phyloP scores from a whole-genome alignment of 2,113 vertebrate genomes.

The Neopipo cinnamomea region DNA sequence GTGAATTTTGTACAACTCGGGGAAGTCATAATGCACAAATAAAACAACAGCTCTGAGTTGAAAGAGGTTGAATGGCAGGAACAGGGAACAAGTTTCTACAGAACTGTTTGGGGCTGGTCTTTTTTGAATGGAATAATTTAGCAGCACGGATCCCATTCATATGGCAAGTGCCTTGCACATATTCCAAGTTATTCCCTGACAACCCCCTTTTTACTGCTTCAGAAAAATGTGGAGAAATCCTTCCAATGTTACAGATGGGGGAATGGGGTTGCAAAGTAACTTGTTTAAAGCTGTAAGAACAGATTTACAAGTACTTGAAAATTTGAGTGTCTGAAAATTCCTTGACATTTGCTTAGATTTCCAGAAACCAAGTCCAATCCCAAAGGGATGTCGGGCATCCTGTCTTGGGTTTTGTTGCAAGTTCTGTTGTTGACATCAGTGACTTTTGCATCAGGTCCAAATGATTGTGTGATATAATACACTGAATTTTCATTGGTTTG shows the following conservation, averaged over 20 bases:
- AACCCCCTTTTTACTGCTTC: background rate
- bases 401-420: background rate
- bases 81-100: background rate
- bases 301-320: background rate
- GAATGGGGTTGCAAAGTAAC: background rate
- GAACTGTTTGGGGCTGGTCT: background rate
- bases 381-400: background rate
- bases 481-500: background rate
- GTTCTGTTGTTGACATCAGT: background rate
- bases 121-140: background rate
- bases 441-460: background rate
- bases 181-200: background rate
- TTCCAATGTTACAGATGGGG: background rate
- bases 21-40: background rate
- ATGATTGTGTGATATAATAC: background rate
- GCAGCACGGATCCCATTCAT: accelerated
- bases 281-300: background rate
- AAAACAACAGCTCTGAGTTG: background rate
- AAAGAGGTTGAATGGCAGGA: background rate
- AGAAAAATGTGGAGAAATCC: accelerated
- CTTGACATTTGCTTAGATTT: background rate
- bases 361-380: accelerated
- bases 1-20: background rate
- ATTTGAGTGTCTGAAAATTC: background rate
- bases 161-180: background rate